Base-by-base conservation (phyloP, 2,888 invertebrate genomes). In the Pachycephus smyrnensis region DNA sequence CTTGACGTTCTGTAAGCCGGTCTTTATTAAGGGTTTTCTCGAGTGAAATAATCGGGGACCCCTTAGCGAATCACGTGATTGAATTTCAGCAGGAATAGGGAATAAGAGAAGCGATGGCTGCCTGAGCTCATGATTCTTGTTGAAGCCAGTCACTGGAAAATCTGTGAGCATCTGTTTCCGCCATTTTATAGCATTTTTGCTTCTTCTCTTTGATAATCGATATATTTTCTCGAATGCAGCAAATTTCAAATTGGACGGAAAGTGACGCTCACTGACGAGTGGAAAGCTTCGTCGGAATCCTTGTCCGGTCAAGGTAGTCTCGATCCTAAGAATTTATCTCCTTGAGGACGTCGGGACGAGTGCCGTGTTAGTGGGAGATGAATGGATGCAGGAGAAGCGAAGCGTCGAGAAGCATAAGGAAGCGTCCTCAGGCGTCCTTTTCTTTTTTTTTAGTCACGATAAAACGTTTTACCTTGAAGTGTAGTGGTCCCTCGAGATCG, bases 401-500 rank as follows among this genome's bases (percentile, higher is more conserved):
- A 55, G 40, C 40, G 40, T 55, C 23, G 40, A 23, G 23, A 55
- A 23, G 40, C 40, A 55, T 55, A 55, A 55, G 40, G 40, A 55
- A 23, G 40, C 40, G 23, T 55, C 40, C 23, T 55, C 6, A 9
- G 40, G 40, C 40, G 23, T 55, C 40, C 23, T 55, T 55, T 55
- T 23, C 9, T 9, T 23, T 23, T 9, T 55, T 55, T 15, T 40
- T 40, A 55, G 40, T 9, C 40, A 23, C 40, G 23, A 55, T 9
- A 55, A 23, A 55, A 23, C 40, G 23, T 30, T 32, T 71, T 68
- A 91, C 91, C 91, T 90, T 73, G 90, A 88, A 79, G 88, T 90
- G 78, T 91, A 91, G 84, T 91, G 90, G 86, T 91, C 91, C 87
- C 89, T 91, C 82, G 87, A 84, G 79, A 87, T 85, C 40, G 87